These are phyloP conservation scores for Andricus grossulariae DNA, from an alignment of 1,140 invertebrate species.

Conservation along the genomic window DNA sequence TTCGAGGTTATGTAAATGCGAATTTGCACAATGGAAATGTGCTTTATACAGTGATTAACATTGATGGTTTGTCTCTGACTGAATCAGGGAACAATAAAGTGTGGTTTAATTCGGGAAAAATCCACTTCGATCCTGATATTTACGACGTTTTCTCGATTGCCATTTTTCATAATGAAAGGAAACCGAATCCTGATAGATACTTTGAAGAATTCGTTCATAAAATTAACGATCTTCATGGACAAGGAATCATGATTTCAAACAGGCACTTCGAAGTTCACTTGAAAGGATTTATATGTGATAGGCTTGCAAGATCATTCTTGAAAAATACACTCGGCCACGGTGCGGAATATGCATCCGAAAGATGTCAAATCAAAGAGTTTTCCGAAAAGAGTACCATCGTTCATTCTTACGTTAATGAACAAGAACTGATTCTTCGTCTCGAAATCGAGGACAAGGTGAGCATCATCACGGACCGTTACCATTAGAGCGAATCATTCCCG, in stretches of 20 bases:
- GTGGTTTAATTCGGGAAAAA: slow-evolving; percentile 47
- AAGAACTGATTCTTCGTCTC: neutral
- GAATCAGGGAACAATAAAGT: slow-evolving; percentile 44
- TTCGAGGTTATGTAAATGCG: slow-evolving; percentile 36
- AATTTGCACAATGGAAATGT: slow-evolving; percentile 33
- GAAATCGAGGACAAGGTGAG: neutral
- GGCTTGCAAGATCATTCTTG: slow-evolving; percentile 36
- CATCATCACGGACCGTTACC: neutral
- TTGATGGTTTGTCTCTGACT: slow-evolving; percentile 47
- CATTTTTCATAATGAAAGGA: slow-evolving; percentile 37
- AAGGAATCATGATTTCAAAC: neutral
- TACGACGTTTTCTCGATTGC: slow-evolving; percentile 42
- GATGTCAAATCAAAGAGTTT: slow-evolving; percentile 29
- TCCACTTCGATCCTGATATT: slow-evolving; percentile 30
- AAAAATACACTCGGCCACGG: slow-evolving; percentile 44
- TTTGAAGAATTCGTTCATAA: slow-evolving; percentile 37
- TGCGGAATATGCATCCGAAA: slow-evolving; percentile 40
- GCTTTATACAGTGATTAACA: slow-evolving; percentile 44
- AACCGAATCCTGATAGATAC: slow-evolving; percentile 41
- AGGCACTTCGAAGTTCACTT: slow-evolving; percentile 7
- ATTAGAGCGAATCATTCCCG: neutral
- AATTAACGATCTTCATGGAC: slow-evolving; percentile 29
- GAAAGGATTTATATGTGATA: slow-evolving; percentile 46
- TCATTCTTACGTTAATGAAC: slow-evolving; percentile 18
- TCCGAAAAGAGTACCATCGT: neutral